Percentiles rank a stretch among this genome's conserved stretches.
These are phyloP conservation scores for Eidolon helvum DNA, from an alignment of 2,113 vertebrate species.

Conservation along the genomic window DNA sequence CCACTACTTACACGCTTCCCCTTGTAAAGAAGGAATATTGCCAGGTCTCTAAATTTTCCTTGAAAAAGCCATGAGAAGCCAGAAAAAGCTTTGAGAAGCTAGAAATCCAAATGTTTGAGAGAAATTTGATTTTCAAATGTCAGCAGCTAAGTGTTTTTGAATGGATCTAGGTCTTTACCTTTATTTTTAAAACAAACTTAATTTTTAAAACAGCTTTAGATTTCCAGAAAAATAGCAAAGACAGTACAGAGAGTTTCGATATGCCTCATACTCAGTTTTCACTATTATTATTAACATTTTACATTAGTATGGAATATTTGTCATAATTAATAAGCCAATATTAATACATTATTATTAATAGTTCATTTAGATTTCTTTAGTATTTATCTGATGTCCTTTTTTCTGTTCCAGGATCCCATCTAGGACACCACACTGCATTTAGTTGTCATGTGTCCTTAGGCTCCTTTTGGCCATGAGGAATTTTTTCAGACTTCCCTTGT, in stretches of 20 bases:
- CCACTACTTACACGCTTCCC: not conserved
- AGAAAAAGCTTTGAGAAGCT: not conserved
- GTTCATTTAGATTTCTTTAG: not conserved
- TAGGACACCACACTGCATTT: not conserved
- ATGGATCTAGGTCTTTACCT: not conserved
- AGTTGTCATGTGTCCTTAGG: not conserved
- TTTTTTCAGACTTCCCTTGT: not conserved
- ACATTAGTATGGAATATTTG: not conserved
- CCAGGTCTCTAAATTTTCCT: not conserved
- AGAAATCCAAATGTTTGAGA: not conserved
- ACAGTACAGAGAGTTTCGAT: not conserved
- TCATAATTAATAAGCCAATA: not conserved
- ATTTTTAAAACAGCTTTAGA: conserved; percentile 10
- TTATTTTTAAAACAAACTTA: conserved; percentile 5
- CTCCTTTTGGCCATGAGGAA: not conserved
- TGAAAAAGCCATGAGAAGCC: not conserved
- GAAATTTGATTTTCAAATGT: not conserved
- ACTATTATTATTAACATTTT: not conserved
- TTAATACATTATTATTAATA: not conserved
- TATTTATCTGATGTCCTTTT: not conserved
- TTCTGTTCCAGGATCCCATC: not conserved
- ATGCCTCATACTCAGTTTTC: not conserved
- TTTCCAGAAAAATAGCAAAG: not conserved
- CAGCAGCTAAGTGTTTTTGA: not conserved
- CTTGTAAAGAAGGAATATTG: not conserved